These are phyloP conservation scores for Mythimna impura DNA, from an alignment of 2,888 invertebrate species.

Conservation along the genomic window DNA sequence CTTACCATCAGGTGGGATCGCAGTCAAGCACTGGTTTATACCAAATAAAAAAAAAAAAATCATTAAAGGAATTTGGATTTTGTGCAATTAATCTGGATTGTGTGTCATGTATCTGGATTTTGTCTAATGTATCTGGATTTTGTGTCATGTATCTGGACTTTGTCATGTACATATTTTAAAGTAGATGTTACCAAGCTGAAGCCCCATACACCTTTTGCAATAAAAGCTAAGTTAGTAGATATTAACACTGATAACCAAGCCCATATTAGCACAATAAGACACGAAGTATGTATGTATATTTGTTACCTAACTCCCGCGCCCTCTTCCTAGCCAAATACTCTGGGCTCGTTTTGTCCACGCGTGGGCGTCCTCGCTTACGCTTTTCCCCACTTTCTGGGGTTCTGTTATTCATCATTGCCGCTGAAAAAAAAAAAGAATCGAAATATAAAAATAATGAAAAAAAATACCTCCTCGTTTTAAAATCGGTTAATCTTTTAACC, in stretches of 20 bases:
- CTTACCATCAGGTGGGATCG: too few relatives aligned
- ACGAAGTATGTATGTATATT: neutral
- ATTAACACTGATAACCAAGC: neutral
- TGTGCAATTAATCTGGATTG: neutral
- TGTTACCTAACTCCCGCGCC: conserved; percentile 80
- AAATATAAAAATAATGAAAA: conserved; percentile 36
- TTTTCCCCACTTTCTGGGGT: conserved; percentile 80
- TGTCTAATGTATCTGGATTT: neutral
- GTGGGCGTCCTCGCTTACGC: conserved; percentile 82
- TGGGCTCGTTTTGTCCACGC: conserved; percentile 86
- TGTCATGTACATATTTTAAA: too few relatives aligned
- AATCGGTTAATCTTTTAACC: neutral
- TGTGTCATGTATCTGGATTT: neutral
- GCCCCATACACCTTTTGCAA: too few relatives aligned
- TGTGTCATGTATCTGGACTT: neutral
- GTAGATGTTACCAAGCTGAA: too few relatives aligned
- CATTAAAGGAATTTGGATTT: too few relatives aligned
- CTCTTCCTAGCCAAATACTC: conserved; percentile 84
- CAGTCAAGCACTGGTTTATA: too few relatives aligned
- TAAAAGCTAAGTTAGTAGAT: conserved; percentile 14
- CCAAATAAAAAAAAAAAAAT: too few relatives aligned
- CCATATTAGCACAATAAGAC: conserved; percentile 5
- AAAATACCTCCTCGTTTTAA: neutral
- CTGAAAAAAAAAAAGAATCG: conserved; percentile 64
- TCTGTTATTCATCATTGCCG: conserved; percentile 78